Base-by-base conservation (phyloP, 2,797 vertebrate genomes). In the Pseudopleuronectes americanus region DNA sequence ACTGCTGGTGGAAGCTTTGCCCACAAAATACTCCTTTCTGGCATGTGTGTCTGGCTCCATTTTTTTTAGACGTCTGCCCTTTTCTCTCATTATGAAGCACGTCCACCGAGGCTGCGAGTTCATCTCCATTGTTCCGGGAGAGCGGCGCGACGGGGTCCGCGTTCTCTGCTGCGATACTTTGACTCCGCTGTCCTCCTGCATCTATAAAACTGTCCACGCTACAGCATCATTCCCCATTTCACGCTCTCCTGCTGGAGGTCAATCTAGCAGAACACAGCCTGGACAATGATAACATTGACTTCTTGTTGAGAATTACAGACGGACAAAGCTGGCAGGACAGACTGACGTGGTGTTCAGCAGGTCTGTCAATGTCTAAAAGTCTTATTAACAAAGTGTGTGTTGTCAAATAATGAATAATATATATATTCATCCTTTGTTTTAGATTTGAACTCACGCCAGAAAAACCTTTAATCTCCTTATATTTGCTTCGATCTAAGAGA, bases 221-320 rank as follows among this genome's bases (percentile, higher is more conserved):
- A 52, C 51, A 70, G 45, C 71, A 43, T 64, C 58, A 16, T 12
- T 60, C 31, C 51, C 55, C n/a, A 60, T 72, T 78, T 66, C 63
- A 73, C 56, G 45, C 76, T 72, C 47, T 33, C 43, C 48, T 56
- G 33, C 75, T 57, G 56, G 63, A 76, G 74, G 68, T 79, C 76
- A 68, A 55, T 57, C 68, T 26, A 23, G 61, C 31, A 51, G 53
- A 53, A 78, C 70, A 70, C 69, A 63, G 74, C 57, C 57, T 13
- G 55, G 36, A 64, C 17, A 22, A 53, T 13, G 43, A 52, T 57
- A 53, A 69, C 57, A 26, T 8, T 28, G 69, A 67, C 45, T 65
- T 23, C 69, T 49, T 28, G 57, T 10, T 59, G n/a, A 28, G 51
- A 41, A 49, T 54, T 12, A 43, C 4, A 26, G 13, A 31, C 13